phyloP scores from a whole-genome alignment of 2,113 vertebrate species.

The Coptodon bakossiorum region DNA sequence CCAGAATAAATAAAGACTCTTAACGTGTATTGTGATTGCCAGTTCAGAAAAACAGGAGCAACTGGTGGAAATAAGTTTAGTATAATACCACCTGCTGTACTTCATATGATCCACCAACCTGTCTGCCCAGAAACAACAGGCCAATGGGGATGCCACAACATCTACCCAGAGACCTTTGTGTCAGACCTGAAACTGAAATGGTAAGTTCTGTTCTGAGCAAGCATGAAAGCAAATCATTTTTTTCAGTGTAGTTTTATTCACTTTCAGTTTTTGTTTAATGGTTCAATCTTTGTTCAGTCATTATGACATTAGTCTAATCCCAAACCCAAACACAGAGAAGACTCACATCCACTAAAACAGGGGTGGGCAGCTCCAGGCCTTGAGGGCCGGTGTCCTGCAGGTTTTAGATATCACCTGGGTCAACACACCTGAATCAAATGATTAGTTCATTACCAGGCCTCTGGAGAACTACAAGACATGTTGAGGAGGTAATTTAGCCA shows the following conservation, averaged over 20 bases:
- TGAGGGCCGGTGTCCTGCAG: too few species aligned
- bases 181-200: neutral
- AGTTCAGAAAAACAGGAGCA: neutral
- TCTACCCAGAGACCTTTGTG: neutral
- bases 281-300: neutral
- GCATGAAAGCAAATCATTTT: neutral
- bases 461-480: too few species aligned
- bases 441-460: too few species aligned
- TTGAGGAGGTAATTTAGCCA: too few species aligned
- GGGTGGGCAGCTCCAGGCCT: too few species aligned
- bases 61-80: fast-evolving
- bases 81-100: neutral
- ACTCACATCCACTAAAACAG: neutral
- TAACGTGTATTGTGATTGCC: neutral
- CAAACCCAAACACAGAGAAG: neutral
- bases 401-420: too few species aligned
- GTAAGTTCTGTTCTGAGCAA: neutral
- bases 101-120: neutral
- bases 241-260: neutral
- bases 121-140: neutral
- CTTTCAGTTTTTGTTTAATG: neutral
- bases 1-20: neutral
- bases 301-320: neutral
- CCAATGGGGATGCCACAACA: neutral
- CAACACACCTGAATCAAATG: too few species aligned